Conservation (phyloP, 2,888 invertebrate species). For the Ganaspis brasiliensis region DNA sequence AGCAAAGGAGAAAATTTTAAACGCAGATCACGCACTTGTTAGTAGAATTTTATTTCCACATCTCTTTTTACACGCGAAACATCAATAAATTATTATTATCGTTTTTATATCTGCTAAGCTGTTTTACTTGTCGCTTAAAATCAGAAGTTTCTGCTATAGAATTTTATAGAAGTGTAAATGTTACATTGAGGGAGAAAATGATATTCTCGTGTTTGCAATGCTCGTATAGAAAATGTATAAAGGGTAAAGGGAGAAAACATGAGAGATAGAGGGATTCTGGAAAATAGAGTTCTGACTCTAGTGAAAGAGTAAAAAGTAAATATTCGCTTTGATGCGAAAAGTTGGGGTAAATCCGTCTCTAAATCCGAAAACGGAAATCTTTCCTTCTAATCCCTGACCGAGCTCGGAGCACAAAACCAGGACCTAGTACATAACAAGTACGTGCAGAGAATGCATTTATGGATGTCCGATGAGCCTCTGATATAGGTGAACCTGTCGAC, state of each 20-base stretch:
- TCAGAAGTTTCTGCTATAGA: background rate
- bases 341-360: constrained; percentile 35
- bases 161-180: constrained; percentile 17
- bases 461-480: constrained; percentile 2
- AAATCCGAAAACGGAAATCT: constrained; percentile 10
- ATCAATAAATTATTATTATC: background rate
- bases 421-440: constrained; percentile 20
- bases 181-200: background rate
- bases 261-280: constrained; percentile 13
- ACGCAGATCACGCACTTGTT: too few relatives aligned
- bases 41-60: too few relatives aligned
- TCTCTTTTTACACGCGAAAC: too few relatives aligned
- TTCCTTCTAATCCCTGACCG: constrained; percentile 9
- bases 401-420: constrained; percentile 2
- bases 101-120: background rate
- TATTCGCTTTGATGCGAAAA: constrained; percentile 28
- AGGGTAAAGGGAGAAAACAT: background rate
- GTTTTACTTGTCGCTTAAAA: background rate
- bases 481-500: background rate
- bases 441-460: constrained; percentile 30
- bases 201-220: background rate
- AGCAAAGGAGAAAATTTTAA: too few relatives aligned
- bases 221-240: constrained; percentile 20
- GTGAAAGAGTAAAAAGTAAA: constrained; percentile 33
- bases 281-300: constrained; percentile 18